Base-by-base conservation (phyloP, 1,140 invertebrate genomes). In the Hydropsyche tenuis region DNA sequence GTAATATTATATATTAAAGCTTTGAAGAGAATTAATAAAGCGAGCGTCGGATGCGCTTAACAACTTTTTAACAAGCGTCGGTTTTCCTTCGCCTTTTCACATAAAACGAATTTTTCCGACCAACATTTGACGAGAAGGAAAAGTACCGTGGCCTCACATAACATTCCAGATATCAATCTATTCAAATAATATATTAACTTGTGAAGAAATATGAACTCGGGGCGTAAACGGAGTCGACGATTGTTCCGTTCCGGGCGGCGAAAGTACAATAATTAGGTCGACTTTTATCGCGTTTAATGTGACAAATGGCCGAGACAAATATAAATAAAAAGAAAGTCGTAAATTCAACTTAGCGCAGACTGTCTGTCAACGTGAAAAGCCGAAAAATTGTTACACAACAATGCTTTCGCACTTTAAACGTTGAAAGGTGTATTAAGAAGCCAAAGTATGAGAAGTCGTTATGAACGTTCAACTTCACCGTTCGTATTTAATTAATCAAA, bases 251-350 rank as follows among this genome's bases (percentile, higher is more conserved):
- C n/a, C n/a, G n/a, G n/a, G n/a, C n/a, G n/a, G n/a, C n/a, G n/a
- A n/a, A n/a, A n/a, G n/a, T n/a, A 72, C 30, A 25, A 56, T 72
- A 72, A 72, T 72, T 72, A 72, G 51, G 60, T 63, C 18, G 23
- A 37, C 25, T 72, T 72, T 72, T 72, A 72, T 72, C 53, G 51
- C 30, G 45, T 72, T 72, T 72, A 72, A 72, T 63, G 69, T 72
- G 69, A 72, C 69, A 72, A 72, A 72, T 63, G 27, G 56, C 51
- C 56, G 69, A 14, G 20, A 46, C 25, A 72, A 72, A 72, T 72
- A 63, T 45, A 72, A 72, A 60, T 63, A 63, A 37, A 37, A 72
- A 63, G 42, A 14, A 20, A 46, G 16, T 25, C 37, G 51, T 72
- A 63, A 72, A 72, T 72, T 72, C 51, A 42, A 72, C 69, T 72